A percentile compares a stretch with the other conserved stretches of the same genome.
These are phyloP conservation scores for Clepsis dumicolana DNA, from an alignment of 2,888 invertebrate genomes.

Conservation along the genomic window DNA sequence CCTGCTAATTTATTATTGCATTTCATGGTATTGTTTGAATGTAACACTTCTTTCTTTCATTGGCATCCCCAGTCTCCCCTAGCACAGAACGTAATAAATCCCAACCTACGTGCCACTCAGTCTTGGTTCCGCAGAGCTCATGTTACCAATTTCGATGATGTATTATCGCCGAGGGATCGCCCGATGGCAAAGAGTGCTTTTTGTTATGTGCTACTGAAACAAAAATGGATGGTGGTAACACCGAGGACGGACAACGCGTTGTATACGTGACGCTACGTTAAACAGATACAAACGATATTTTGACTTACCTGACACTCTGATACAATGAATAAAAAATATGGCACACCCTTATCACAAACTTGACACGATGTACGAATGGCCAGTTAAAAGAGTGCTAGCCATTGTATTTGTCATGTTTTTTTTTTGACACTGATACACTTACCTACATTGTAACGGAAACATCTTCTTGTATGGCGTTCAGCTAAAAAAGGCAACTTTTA, in stretches of 20 bases:
- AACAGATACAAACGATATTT: neutral
- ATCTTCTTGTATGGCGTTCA: neutral
- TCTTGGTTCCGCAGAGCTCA: slow-evolving; percentile 39
- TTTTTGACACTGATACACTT: neutral
- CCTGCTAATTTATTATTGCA: neutral
- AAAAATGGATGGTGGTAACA: slow-evolving; percentile 24
- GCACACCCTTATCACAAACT: neutral
- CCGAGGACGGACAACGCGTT: neutral
- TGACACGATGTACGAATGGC: neutral
- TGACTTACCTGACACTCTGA: neutral
- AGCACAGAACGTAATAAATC: slow-evolving; percentile 39
- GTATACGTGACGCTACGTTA: neutral
- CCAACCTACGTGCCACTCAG: slow-evolving; percentile 33
- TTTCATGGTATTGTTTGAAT: slow-evolving; percentile 8
- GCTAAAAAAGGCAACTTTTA: neutral
- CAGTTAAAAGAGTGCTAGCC: neutral
- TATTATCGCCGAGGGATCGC: slow-evolving; percentile 42
- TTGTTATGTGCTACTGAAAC: slow-evolving; percentile 32
- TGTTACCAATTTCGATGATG: slow-evolving; percentile 44
- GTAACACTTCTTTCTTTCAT: slow-evolving; percentile 3
- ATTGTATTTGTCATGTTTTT: neutral
- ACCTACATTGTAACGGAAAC: neutral
- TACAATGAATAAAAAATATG: neutral
- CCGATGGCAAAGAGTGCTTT: slow-evolving; percentile 37
- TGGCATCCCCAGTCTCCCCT: slow-evolving; percentile 7